Evolutionary conservation across 2,888 invertebrate species (phyloP), one percentile per base, ranked within the genome.

Genomic region (Notodonta ziczac): DNA sequence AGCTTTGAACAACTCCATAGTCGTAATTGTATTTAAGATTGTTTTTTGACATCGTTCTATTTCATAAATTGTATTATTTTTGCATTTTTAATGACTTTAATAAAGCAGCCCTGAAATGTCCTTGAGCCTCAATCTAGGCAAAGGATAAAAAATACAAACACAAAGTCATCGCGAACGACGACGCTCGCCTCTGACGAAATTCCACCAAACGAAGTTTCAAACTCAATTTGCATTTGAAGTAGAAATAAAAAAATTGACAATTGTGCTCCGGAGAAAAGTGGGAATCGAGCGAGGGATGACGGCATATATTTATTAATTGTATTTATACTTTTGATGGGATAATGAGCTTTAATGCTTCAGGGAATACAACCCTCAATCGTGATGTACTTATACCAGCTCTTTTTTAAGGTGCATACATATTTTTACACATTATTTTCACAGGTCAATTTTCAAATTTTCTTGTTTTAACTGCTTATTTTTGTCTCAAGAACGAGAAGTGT

Each of bases 211-310:
- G 84, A 86, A 86, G 84, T 86, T 86, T 73, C 75, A 77, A 87
- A 87, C 83, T 86, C 83, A 82, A 87, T 86, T 86, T 86, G 76
- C 84, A 86, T 86, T 84, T 82, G 81, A 76, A 83, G 83, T 83
- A 81, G 80, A 81, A 83, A 83, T 81, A 82, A 86, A 83, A 70
- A 84, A 82, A 81, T 67, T 78, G 77, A 76, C 84, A 80, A 85
- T 85, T 78, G 79, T 73, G 72, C 70, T 72, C 67, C 58, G 68
- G 65, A 46, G 65, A 75, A 74, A 79, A 72, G 75, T 65, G 74
- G 65, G 72, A 80, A 81, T 81, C 70, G 74, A 77, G 77, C 70
- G 68, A 76, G 58, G 64, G 60, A 52, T 60, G 58, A 60, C 53
- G 72, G 63, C 69, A 60, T 74, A 72, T 72, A 73, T 77, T 75